Base-by-base conservation (phyloP, 1,140 invertebrate genomes). In the Melipona quadrifasciata region DNA sequence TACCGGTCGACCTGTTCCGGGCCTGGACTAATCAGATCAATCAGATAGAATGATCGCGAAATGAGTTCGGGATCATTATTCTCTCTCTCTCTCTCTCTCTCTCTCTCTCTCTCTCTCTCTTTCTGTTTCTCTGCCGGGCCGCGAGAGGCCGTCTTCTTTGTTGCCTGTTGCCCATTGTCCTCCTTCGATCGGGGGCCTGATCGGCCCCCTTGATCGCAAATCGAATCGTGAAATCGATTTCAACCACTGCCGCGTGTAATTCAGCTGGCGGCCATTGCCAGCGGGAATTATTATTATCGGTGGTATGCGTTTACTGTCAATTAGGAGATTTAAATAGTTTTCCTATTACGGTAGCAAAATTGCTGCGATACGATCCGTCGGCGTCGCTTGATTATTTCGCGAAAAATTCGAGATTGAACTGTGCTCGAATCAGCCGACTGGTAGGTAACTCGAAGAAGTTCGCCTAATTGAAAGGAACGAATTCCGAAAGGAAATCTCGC, bases 11-110 rank as follows among this genome's bases (percentile, higher is more conserved):
- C 88, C 92, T 93, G 88, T 86, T 89, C 87, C 87, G 89, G 86
- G 87, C 76, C 73, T 86, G 91, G 90, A 93, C 93, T 94, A 94
- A 94, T 94, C 94, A 94, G 94, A 94, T 94, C 94, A 94, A 94
- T 94, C 93, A 94, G 93, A 93, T 87, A 86, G 90, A 91, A 93
- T 86, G 91, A 92, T 91, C 88, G 91, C 85, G 87, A 90, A 89
- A 93, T 91, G 90, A 92, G 91, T 92, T 91, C 89, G 91, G 90
- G 27, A 92, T 93, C 90, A 94, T 94, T 92, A 94, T 94, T 91
- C 89, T 78, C 64, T 73, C 39, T 47, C 39, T 47, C 6, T 47
- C 39, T 39, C 8, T 39, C 5, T 39, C 39, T 39, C 39, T 47
- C 39, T 47, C 39, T 47, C 39, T 47, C 39, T 39, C 8, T 39